These are phyloP conservation scores for Zalophus californianus DNA, from an alignment of 2,797 vertebrate genomes.

Conservation along the genomic window DNA sequence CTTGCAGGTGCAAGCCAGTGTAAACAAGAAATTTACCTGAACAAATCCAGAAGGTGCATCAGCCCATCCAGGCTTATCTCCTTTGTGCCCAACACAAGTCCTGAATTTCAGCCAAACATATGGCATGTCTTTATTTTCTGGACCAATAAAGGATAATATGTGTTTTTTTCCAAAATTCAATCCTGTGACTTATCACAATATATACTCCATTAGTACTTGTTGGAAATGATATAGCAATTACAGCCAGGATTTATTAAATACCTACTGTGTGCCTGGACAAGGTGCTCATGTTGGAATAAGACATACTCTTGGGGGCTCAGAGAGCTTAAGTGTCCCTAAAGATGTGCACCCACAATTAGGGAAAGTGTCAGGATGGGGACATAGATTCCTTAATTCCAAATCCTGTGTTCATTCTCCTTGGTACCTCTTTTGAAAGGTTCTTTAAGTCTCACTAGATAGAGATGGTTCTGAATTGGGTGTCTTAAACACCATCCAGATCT, in stretches of 20 bases:
- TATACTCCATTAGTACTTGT: background rate
- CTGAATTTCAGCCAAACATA: background rate
- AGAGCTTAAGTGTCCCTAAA: background rate
- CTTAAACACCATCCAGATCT: background rate
- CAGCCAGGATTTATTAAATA: background rate
- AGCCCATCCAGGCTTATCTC: background rate
- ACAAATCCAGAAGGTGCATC: background rate
- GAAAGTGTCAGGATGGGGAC: background rate
- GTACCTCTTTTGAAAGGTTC: background rate
- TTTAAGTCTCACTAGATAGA: background rate
- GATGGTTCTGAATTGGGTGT: background rate
- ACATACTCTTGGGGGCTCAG: background rate
- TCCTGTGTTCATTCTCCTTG: background rate
- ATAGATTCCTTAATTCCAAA: background rate
- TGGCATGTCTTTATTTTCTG: slow-evolving; percentile 2
- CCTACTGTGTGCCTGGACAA: background rate
- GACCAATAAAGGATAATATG: background rate
- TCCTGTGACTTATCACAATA: background rate
- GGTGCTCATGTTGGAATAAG: background rate
- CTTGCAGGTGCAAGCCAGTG: background rate
- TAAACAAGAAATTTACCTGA: background rate
- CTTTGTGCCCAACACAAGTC: background rate
- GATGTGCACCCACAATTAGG: background rate
- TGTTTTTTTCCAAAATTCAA: background rate
- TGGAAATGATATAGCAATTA: background rate